A percentile compares a stretch with the other conserved stretches of the same genome.
These are phyloP conservation scores for Eptatretus burgeri DNA, from an alignment of 2,113 vertebrate genomes.

Conservation along the genomic window DNA sequence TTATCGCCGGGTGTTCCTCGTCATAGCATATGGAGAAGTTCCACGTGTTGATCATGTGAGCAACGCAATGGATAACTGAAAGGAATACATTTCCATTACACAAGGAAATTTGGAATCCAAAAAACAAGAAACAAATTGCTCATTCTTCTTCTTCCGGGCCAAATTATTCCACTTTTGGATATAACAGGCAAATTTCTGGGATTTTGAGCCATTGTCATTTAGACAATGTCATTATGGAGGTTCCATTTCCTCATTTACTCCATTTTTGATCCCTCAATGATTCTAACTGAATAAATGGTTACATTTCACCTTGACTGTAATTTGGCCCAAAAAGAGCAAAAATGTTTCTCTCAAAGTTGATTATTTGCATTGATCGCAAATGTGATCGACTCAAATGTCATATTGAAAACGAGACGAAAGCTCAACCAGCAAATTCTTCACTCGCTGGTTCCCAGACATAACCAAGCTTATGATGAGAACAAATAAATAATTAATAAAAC, in stretches of 20 bases:
- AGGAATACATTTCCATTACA: conserved; percentile 1
- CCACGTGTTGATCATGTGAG: conserved; percentile 50
- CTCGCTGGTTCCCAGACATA: neutral
- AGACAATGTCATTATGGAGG: too few relatives aligned
- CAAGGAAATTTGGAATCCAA: too few relatives aligned
- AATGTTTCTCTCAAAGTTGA: too few relatives aligned
- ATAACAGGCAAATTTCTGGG: too few relatives aligned
- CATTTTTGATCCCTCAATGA: neutral
- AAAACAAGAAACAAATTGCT: too few relatives aligned
- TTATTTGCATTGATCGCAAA: too few relatives aligned
- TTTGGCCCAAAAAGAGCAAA: neutral
- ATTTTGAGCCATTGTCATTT: too few relatives aligned
- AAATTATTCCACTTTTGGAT: too few relatives aligned
- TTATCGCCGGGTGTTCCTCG: conserved; percentile 43
- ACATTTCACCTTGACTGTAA: neutral
- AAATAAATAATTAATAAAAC: neutral
- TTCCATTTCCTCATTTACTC: neutral
- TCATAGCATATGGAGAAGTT: conserved; percentile 55
- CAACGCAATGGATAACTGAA: conserved; percentile 59
- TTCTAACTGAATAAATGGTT: neutral
- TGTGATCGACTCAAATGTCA: too few relatives aligned
- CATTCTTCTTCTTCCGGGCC: too few relatives aligned
- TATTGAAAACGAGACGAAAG: too few relatives aligned
- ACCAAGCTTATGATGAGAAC: neutral
- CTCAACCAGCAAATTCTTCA: too few relatives aligned